phyloP scores from a whole-genome alignment of 2,797 vertebrate genomes.

The Dendrocincla fuliginosa region DNA sequence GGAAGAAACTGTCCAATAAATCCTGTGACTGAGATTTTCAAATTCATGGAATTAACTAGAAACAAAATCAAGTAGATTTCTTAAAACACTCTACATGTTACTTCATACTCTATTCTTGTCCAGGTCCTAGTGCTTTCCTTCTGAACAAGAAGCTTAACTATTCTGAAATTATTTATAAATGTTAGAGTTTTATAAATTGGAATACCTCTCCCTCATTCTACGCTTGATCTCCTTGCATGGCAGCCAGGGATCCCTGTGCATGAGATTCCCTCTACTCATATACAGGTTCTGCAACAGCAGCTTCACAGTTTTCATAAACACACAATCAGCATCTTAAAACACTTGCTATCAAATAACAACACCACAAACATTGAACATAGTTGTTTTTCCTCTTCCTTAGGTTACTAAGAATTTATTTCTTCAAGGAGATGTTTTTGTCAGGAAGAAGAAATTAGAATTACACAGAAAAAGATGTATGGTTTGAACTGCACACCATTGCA shows the following conservation, averaged over 20 bases:
- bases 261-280: neutral
- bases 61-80: neutral
- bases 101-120: neutral
- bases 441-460: slow-evolving; percentile 1
- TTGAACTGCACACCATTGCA: neutral
- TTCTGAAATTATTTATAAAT: neutral
- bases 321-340: neutral
- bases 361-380: neutral
- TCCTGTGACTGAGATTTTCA: neutral
- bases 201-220: neutral
- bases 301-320: neutral
- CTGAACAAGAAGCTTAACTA: neutral
- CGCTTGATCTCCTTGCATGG: neutral
- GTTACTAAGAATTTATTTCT: neutral
- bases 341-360: neutral
- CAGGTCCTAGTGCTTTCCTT: neutral
- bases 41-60: neutral
- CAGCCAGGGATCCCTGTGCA: neutral
- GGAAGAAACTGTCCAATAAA: neutral
- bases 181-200: neutral
- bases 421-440: neutral
- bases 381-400: neutral
- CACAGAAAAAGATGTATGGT: neutral
- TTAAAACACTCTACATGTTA: neutral
- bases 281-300: neutral